These are phyloP conservation scores for Bryconaethiops microstoma DNA, from an alignment of 2,797 vertebrate species.

Conservation along the genomic window DNA sequence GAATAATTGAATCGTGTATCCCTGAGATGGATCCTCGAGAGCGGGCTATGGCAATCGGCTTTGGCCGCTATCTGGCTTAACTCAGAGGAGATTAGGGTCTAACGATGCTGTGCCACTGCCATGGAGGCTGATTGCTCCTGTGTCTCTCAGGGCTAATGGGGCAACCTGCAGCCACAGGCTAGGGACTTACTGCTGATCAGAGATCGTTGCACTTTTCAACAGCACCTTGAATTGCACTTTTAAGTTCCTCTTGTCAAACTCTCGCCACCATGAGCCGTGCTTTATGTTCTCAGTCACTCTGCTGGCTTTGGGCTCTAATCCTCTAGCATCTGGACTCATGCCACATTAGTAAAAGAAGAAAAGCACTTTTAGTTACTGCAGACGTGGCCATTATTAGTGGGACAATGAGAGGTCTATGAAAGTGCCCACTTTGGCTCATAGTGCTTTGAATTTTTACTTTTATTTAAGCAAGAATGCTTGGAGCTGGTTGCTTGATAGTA, in stretches of 20 bases:
- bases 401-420: background rate
- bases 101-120: conserved; percentile 69
- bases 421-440: conserved; percentile 14
- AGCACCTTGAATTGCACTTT: conserved; percentile 23
- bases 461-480: conserved; percentile 5
- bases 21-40: conserved; percentile 89
- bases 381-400: conserved; percentile 11
- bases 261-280: background rate
- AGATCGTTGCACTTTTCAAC: conserved; percentile 34
- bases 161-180: conserved; percentile 34
- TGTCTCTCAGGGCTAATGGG: conserved; percentile 74
- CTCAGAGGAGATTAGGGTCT: conserved; percentile 81
- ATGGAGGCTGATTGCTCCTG: conserved; percentile 66
- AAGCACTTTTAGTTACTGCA: conserved; percentile 17
- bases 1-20: conserved; percentile 91
- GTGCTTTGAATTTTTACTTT: conserved; percentile 11
- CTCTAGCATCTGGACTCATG: background rate
- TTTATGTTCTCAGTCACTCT: background rate
- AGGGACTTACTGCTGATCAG: conserved; percentile 31
- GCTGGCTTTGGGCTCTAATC: background rate
- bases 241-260: conserved; percentile 16
- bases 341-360: conserved; percentile 7
- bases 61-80: conserved; percentile 76
- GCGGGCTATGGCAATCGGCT: conserved; percentile 82
- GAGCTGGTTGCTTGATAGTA: background rate